Evolutionary conservation across 2,888 invertebrate species (phyloP).

Genomic region (Cetonia aurata): DNA sequence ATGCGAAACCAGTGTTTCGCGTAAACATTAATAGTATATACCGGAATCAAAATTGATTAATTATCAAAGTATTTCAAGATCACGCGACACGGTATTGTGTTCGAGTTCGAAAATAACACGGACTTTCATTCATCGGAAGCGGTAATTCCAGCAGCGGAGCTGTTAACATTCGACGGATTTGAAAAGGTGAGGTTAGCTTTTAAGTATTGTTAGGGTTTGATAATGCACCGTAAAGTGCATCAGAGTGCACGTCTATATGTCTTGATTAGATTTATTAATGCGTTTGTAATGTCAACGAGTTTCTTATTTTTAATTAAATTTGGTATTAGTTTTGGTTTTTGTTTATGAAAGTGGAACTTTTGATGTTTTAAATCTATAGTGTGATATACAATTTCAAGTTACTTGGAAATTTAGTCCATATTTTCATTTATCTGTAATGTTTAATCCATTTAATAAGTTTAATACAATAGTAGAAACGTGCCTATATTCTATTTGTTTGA

Average conservation of each 20-base stretch:
- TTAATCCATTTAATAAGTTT: too few relatives aligned
- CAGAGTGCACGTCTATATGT: too few relatives aligned
- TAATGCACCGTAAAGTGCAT: constrained; percentile 7
- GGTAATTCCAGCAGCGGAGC: neutral
- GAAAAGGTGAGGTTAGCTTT: constrained; percentile 47
- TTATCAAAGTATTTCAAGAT: neutral
- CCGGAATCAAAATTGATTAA: neutral
- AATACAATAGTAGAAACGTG: too few relatives aligned
- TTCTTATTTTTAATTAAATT: neutral
- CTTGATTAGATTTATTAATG: neutral
- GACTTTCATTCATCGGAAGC: constrained; percentile 38
- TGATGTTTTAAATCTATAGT: too few relatives aligned
- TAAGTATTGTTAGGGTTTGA: constrained; percentile 44
- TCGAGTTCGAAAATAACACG: constrained; percentile 25
- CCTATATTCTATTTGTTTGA: too few relatives aligned
- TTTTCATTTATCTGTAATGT: too few relatives aligned
- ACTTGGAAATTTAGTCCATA: too few relatives aligned
- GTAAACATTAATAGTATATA: constrained; percentile 8
- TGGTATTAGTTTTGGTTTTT: too few relatives aligned
- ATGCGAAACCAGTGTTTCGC: neutral
- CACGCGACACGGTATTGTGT: neutral
- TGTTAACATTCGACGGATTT: constrained; percentile 15
- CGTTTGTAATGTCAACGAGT: constrained; percentile 1
- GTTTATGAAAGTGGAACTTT: too few relatives aligned
- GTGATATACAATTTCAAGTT: too few relatives aligned